These are phyloP conservation scores for Monopis laevigella DNA, from an alignment of 2,888 invertebrate species.

Conservation along the genomic window DNA sequence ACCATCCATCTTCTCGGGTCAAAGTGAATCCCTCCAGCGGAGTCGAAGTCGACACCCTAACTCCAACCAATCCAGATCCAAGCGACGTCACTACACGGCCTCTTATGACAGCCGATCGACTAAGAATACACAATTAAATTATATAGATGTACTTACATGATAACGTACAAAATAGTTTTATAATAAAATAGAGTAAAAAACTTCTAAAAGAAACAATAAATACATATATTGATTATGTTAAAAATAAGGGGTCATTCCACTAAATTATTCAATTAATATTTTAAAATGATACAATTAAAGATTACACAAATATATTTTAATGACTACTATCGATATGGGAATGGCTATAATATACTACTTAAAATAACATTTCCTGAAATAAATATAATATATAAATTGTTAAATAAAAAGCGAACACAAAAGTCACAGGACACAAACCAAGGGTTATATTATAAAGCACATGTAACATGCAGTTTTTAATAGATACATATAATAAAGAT, in stretches of 20 bases:
- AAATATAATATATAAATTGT: constrained; percentile 11
- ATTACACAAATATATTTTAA: too few species aligned
- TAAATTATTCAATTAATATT: too few species aligned
- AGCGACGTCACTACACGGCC: constrained; percentile 93
- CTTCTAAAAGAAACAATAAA: too few species aligned
- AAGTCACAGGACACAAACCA: constrained; percentile 70
- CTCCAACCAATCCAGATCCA: constrained; percentile 94
- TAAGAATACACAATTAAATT: too few species aligned
- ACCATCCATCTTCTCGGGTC: constrained; percentile 93
- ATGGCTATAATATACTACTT: too few species aligned
- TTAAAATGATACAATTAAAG: too few species aligned
- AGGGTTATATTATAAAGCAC: constrained; percentile 38
- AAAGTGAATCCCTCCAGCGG: constrained; percentile 96
- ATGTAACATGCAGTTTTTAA: constrained; percentile 24
- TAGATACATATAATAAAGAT: constrained; percentile 20
- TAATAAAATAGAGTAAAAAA: too few species aligned
- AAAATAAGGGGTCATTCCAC: too few species aligned
- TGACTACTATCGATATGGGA: too few species aligned
- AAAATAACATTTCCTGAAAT: not conserved
- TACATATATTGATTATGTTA: too few species aligned
- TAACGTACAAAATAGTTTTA: not conserved
- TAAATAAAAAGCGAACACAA: constrained; percentile 68
- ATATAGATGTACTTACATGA: not conserved
- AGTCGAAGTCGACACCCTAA: constrained; percentile 92
- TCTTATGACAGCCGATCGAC: constrained; percentile 96